Evolutionary conservation across 2,888 invertebrate genomes (phyloP), one percentile per base, ranked within the genome.

Genomic region (Drosophila antonietae): DNA sequence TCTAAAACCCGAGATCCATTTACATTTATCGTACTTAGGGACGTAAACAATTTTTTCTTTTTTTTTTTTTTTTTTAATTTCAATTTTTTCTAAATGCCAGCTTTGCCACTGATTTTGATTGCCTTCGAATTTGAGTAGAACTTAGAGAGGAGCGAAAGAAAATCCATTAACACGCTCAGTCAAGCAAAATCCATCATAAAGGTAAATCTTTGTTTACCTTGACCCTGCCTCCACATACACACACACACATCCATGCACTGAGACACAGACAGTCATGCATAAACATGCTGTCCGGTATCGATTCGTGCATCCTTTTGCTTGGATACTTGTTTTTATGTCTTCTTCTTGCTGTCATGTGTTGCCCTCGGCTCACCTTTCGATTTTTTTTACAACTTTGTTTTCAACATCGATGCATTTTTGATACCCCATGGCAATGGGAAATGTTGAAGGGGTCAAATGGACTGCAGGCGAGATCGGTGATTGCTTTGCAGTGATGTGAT

Each of bases 261-360:
- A 23, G 39, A 15, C 20, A 23, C 37, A 20, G 53, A 53, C 39
- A 53, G 46, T 39, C 39, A 61, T 39, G 23, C 20, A 35, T 10
- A 49, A 51, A 33, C 23, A 44, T 28, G 44, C 51, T 53, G 72
- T 66, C 58, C 59, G 55, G 65, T 75, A 61, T 66, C 78, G 46
- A 57, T 55, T 73, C 73, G 75, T 82, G 78, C 68, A 85, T 83
- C 83, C 87, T 82, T 82, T 67, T 64, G 60, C 52, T 82, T 87
- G 88, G 84, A 87, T 85, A 85, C 84, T 85, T 85, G 88, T 84
- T 84, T 83, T 80, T 79, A 83, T 87, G 82, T 72, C 81, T 86
- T 77, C 83, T 77, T 86, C 63, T 57, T 58, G 44, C 58, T 46
- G 43, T 66, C 44, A 33, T 57, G 51, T 18, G 20, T 78, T 82